Evolutionary conservation across 2,888 invertebrate genomes (phyloP), one percentile per base, ranked within the genome.

Genomic region (Tryphoninae sp.): DNA sequence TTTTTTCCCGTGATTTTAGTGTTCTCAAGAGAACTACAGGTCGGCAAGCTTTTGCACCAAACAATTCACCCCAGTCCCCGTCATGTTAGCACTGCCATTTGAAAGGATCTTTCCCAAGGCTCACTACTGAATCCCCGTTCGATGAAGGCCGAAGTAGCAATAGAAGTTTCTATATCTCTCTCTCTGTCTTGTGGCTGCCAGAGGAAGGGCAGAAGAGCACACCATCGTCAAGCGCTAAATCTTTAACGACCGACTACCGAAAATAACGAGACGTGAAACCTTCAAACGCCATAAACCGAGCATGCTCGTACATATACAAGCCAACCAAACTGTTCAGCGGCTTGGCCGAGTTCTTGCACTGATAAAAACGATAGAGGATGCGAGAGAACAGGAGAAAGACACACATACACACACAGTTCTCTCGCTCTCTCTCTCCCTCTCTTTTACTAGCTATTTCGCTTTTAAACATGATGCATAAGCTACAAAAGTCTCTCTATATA

Each of bases 191-290:
- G 23, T 23, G 16, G 51, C 33, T 23, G 33, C 6, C 6, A 6
- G 45, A 68, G 42, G 64, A 62, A 64, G 33, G 58, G n/a, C 51
- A 68, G 71, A 73, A 75, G 72, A 59, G 68, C 65, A 33, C 16
- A 40, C 62, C 51, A 72, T 68, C 67, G 58, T 58, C 67, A 59
- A 62, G 71, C 55, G 75, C 69, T 85, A 80, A 86, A 86, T 81
- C 78, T 85, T 85, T 86, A 86, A 86, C 81, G 84, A 84, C 59
- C 78, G 68, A 69, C 67, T 40, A 62, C 72, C 16, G 81, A 67
- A 61, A 78, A 81, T 78, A 81, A 78, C 78, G 69, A 75, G 69
- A 75, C 65, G 71, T 45, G 45, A 74, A 42, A 59, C 26, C 76
- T 82, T 80, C 71, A 83, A 79, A 71, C 81, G 64, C 80, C 80